Evolutionary conservation across 2,113 vertebrate genomes (phyloP).

Genomic region (Xiphophorus maculatus): DNA sequence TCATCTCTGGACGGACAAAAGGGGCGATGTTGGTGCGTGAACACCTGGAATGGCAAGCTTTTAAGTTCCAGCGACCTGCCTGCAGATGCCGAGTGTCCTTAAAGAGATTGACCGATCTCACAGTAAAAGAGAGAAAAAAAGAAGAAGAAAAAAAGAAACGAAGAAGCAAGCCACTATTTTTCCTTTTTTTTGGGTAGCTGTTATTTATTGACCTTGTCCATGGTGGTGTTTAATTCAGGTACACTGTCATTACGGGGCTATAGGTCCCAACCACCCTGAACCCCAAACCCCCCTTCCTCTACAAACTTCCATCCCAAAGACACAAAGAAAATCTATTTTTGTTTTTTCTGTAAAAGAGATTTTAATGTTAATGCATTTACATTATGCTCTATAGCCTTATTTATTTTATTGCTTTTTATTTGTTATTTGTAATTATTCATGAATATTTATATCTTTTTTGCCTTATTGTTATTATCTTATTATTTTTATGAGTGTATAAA

Average conservation of each 20-base stretch:
- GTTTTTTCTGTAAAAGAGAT: slow-evolving; percentile 72
- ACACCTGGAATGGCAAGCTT: slow-evolving; percentile 87
- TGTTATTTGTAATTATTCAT: slow-evolving; percentile 76
- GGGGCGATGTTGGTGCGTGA: slow-evolving; percentile 95
- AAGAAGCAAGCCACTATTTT: slow-evolving; percentile 72
- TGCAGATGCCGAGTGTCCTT: slow-evolving; percentile 87
- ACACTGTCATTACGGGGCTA: slow-evolving; percentile 77
- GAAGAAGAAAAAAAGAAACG: neutral
- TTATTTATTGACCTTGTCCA: slow-evolving; percentile 82
- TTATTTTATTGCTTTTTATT: slow-evolving; percentile 78
- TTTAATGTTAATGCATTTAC: slow-evolving; percentile 79
- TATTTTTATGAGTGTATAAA: slow-evolving; percentile 71
- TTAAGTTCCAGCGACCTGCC: slow-evolving; percentile 80
- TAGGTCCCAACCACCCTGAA: slow-evolving; percentile 42
- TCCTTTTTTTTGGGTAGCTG: slow-evolving; percentile 58
- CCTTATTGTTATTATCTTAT: slow-evolving; percentile 72
- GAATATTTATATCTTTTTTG: slow-evolving; percentile 80
- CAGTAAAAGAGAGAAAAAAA: neutral
- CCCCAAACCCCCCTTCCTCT: slow-evolving; percentile 13
- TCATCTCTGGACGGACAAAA: slow-evolving; percentile 87
- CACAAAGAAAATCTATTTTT: slow-evolving; percentile 71
- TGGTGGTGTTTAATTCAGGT: slow-evolving; percentile 83
- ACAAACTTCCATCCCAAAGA: slow-evolving; percentile 71
- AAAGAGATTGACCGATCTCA: slow-evolving; percentile 54
- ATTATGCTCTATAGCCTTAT: slow-evolving; percentile 79